Conservation (phyloP, 2,113 vertebrate genomes). For the Leucosticte australis region DNA sequence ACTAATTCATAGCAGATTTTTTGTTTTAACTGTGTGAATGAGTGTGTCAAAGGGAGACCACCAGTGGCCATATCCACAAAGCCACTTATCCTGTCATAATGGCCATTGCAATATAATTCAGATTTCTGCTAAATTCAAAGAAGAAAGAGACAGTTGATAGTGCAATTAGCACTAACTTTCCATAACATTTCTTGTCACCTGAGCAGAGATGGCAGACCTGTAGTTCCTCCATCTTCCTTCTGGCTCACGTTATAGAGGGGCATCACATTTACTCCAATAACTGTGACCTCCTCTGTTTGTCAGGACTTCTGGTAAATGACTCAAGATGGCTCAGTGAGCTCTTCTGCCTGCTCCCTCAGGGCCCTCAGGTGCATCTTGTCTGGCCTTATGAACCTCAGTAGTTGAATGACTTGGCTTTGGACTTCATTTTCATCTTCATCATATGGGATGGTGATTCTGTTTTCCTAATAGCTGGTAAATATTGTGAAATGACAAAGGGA, state of each 20-base stretch:
- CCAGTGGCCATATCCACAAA: background rate
- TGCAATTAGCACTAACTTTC: background rate
- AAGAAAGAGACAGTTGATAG: background rate
- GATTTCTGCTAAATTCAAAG: background rate
- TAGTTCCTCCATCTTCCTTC: background rate
- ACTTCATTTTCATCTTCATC: background rate
- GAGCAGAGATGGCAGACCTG: background rate
- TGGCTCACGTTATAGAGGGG: background rate
- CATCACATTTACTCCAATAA: fast-evolving
- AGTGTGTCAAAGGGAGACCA: background rate
- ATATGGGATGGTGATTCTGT: background rate
- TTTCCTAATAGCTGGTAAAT: background rate
- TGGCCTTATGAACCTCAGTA: background rate
- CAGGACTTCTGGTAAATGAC: background rate
- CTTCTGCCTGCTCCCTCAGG: background rate
- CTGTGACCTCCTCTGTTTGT: background rate
- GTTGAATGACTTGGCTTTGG: background rate
- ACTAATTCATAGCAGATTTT: background rate
- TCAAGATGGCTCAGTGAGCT: background rate
- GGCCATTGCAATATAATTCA: background rate
- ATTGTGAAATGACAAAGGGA: background rate
- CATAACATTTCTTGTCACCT: background rate
- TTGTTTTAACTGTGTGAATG: background rate
- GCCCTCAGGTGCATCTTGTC: background rate
- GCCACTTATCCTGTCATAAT: background rate